phyloP scores from a whole-genome alignment of 2,888 invertebrate genomes.

The Kuschelorhynchus macadamiae region DNA sequence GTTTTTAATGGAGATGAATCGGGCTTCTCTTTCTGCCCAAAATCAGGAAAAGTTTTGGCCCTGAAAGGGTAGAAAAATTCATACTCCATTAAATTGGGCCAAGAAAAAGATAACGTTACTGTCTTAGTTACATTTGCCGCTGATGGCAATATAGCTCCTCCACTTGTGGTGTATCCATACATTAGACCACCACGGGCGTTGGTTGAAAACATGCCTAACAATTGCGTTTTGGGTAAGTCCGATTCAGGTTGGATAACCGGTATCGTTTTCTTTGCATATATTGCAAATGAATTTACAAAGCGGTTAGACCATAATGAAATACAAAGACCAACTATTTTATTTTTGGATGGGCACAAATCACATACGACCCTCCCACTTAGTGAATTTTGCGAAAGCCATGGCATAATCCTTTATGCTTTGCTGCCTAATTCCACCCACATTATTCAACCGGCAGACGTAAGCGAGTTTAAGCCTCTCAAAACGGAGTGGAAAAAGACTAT shows the following conservation, averaged over 20 bases:
- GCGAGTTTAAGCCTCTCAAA: constrained; percentile 55
- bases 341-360: constrained; percentile 11
- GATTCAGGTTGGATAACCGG: constrained; percentile 53
- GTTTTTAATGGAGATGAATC: constrained; percentile 43
- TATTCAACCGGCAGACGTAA: constrained; percentile 56
- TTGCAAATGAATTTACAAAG: constrained; percentile 46
- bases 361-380: constrained; percentile 41
- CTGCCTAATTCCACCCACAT: constrained; percentile 49
- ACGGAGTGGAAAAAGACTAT: constrained; percentile 53
- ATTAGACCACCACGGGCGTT: constrained; percentile 38
- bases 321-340: constrained; percentile 50
- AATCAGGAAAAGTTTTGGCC: constrained; percentile 41
- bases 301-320: constrained; percentile 44
- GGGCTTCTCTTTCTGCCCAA: constrained; percentile 37
- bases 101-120: constrained; percentile 45
- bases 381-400: constrained; percentile 32
- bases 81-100: constrained; percentile 28
- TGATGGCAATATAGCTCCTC: constrained; percentile 32
- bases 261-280: constrained; percentile 50
- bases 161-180: constrained; percentile 40
- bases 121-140: constrained; percentile 40
- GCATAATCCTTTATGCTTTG: constrained; percentile 39
- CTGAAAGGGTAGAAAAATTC: constrained; percentile 36
- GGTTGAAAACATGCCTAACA: constrained; percentile 18
- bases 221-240: constrained; percentile 36